phyloP scores from a whole-genome alignment of 1,140 invertebrate genomes.

The Scaptodrosophila lebanonensis region DNA sequence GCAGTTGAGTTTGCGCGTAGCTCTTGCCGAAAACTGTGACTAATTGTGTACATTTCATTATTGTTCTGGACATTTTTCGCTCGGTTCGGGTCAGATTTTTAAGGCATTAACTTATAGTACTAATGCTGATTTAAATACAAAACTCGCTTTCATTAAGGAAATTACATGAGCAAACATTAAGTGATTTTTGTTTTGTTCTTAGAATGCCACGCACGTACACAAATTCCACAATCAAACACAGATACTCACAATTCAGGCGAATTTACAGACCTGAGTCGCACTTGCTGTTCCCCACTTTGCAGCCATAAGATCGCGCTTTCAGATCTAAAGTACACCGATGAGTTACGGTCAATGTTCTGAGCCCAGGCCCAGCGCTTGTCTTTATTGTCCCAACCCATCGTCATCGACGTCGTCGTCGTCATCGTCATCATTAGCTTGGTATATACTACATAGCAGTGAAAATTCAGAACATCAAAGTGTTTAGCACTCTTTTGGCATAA shows the following conservation, averaged over 20 bases:
- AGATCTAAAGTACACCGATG: constrained; percentile 35
- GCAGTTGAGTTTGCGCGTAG: too few species aligned
- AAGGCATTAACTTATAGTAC: too few species aligned
- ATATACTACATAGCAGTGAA: constrained; percentile 20
- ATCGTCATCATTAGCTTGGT: too few species aligned
- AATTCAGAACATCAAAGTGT: constrained; percentile 49
- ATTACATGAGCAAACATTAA: constrained; percentile 43
- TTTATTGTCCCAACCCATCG: too few species aligned
- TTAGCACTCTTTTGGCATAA: constrained; percentile 38
- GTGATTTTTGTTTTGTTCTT: constrained; percentile 34
- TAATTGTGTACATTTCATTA: too few species aligned
- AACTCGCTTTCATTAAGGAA: constrained; percentile 47
- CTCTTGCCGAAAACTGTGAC: too few species aligned
- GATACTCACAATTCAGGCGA: constrained; percentile 55
- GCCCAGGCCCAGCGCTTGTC: too few species aligned
- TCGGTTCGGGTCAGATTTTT: too few species aligned
- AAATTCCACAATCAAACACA: too few species aligned
- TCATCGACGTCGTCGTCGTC: too few species aligned
- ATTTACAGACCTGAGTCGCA: constrained; percentile 53
- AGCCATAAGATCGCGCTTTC: constrained; percentile 39
- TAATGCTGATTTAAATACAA: constrained; percentile 1
- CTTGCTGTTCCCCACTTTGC: background rate
- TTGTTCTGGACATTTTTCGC: too few species aligned
- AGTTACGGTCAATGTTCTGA: constrained; percentile 3
- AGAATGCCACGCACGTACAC: constrained; percentile 58